A percentile compares a stretch with the other conserved stretches of the same genome.
phyloP scores from a whole-genome alignment of 2,797 vertebrate genomes.

The Lepidocolaptes lacrymiger region DNA sequence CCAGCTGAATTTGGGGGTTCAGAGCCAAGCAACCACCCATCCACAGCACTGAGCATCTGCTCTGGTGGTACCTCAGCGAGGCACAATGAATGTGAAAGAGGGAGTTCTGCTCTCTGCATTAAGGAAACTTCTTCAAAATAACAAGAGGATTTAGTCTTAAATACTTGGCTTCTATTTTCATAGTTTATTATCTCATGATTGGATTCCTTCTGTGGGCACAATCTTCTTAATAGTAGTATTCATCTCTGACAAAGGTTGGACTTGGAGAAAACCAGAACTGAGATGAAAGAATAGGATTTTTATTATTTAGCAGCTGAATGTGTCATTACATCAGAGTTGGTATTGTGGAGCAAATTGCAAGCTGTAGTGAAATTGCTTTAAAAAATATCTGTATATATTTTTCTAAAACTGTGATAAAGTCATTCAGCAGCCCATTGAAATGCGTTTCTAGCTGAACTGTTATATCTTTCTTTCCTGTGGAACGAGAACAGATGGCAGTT shows the following conservation, averaged over 20 bases:
- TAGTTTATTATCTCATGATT: slow-evolving; percentile 28
- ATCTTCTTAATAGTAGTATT: slow-evolving; percentile 38
- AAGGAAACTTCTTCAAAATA: neutral
- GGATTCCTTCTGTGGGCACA: slow-evolving; percentile 41
- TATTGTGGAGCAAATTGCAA: slow-evolving; percentile 62
- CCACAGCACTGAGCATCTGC: neutral
- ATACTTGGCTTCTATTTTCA: slow-evolving; percentile 28
- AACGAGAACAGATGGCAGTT: slow-evolving; percentile 39
- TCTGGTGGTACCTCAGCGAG: neutral
- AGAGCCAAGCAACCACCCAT: neutral
- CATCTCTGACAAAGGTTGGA: slow-evolving; percentile 65
- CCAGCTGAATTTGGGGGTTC: neutral
- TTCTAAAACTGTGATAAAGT: slow-evolving; percentile 58
- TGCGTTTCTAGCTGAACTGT: slow-evolving; percentile 33
- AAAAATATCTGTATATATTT: slow-evolving; percentile 57
- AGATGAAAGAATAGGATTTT: slow-evolving; percentile 54
- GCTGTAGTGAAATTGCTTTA: slow-evolving; percentile 54
- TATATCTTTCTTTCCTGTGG: neutral
- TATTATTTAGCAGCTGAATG: slow-evolving; percentile 66
- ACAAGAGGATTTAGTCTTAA: neutral
- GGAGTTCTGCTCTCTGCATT: neutral
- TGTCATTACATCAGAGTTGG: slow-evolving; percentile 62
- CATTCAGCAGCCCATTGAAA: slow-evolving; percentile 37
- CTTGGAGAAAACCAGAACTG: neutral
- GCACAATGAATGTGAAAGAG: neutral